Percentiles rank a stretch among this genome's conserved stretches.
Conservation (phyloP, 2,797 vertebrate species). For the Silurus aristotelis region DNA sequence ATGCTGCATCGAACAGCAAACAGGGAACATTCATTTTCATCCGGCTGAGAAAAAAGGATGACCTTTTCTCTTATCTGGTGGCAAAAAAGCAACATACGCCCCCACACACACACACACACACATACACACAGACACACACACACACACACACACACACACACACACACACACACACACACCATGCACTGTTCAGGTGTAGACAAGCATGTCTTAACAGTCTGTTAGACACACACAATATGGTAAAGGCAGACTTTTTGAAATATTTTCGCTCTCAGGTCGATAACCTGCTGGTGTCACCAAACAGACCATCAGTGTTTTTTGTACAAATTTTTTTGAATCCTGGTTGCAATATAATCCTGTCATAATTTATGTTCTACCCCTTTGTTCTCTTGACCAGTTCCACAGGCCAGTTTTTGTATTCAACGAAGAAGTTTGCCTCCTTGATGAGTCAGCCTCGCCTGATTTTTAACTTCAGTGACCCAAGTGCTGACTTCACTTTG, state of each 20-base stretch:
- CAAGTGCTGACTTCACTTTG: conserved; percentile 1
- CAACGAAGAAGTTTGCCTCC: not conserved
- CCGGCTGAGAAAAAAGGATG: not conserved
- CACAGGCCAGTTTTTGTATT: not conserved
- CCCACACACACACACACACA: too few relatives aligned
- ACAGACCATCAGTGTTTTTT: not conserved
- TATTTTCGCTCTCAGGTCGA: not conserved
- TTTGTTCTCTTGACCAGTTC: not conserved
- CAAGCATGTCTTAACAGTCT: not conserved
- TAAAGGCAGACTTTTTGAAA: not conserved
- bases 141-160: too few relatives aligned
- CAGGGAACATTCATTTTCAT: not conserved
- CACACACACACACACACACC: not conserved
- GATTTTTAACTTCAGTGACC: not conserved
- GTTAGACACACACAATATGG: not conserved
- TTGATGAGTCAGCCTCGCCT: conserved; percentile 12
- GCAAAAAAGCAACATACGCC: not conserved
- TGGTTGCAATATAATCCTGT: too few relatives aligned
- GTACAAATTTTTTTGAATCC: not conserved
- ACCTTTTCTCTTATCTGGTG: conserved; percentile 14
- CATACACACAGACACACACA: too few relatives aligned
- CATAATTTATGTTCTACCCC: not conserved
- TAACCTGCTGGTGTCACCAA: not conserved
- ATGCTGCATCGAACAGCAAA: not conserved
- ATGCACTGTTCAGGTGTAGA: not conserved